These are phyloP conservation scores for Cardiocondyla obscurior DNA, from an alignment of 1,140 invertebrate genomes.

Conservation along the genomic window DNA sequence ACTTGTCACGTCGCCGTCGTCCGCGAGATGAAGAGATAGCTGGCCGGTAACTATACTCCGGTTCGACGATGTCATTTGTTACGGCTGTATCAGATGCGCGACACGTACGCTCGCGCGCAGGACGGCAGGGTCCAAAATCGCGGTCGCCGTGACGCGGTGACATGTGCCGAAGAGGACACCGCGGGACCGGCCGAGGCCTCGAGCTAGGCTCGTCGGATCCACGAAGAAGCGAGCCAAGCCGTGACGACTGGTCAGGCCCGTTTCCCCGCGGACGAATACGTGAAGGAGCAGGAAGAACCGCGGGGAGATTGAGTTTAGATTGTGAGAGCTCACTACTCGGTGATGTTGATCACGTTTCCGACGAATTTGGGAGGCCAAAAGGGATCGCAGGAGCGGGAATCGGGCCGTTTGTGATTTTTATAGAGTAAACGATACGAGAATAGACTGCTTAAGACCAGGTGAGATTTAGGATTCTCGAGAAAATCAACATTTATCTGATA, in stretches of 20 bases:
- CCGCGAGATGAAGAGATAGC: constrained; percentile 76
- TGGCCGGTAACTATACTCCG: constrained; percentile 65
- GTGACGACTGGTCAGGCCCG: constrained; percentile 8
- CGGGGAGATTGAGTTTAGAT: constrained; percentile 41
- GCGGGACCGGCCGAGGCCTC: not conserved
- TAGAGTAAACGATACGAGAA: constrained; percentile 49
- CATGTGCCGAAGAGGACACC: constrained; percentile 40
- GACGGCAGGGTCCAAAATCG: constrained; percentile 13
- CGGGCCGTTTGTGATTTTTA: constrained; percentile 45
- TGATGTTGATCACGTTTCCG: constrained; percentile 53
- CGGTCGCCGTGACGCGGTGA: constrained; percentile 44
- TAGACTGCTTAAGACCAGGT: constrained; percentile 41
- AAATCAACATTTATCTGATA: not conserved
- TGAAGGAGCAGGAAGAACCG: constrained; percentile 15
- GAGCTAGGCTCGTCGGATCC: not conserved
- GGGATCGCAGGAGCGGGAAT: constrained; percentile 22
- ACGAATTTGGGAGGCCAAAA: constrained; percentile 44
- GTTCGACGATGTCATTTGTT: constrained; percentile 81
- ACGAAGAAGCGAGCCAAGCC: constrained; percentile 11
- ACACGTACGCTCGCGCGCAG: constrained; percentile 63
- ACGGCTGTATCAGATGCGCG: constrained; percentile 77
- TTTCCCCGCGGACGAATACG: constrained; percentile 37
- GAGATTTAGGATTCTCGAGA: not conserved
- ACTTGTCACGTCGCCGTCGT: constrained; percentile 33
- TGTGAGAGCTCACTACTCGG: constrained; percentile 10